A percentile compares a stretch with the other conserved stretches of the same genome.
Evolutionary conservation across 2,888 invertebrate species (phyloP).

Genomic region (Fragum sueziense): DNA sequence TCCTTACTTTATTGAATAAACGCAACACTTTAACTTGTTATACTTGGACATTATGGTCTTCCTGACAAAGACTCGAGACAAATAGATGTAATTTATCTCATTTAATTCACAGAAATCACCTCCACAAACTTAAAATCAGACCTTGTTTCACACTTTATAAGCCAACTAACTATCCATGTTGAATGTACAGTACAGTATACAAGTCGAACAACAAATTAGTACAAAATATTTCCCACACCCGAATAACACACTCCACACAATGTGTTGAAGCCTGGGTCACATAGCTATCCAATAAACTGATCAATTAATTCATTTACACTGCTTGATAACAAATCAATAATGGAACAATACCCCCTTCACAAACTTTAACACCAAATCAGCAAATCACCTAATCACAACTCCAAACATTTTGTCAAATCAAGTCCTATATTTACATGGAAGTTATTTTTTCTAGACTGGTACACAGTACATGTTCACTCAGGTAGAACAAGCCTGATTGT

Average conservation of each 20-base stretch:
- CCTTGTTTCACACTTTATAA: too few relatives aligned
- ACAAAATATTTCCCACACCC: background rate
- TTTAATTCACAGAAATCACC: too few relatives aligned
- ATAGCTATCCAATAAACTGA: constrained; percentile 7
- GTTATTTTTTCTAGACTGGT: constrained; percentile 45
- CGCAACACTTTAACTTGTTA: constrained; percentile 3
- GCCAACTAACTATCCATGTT: too few relatives aligned
- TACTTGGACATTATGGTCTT: background rate
- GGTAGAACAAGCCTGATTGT: constrained; percentile 55
- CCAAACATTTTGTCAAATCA: constrained; percentile 1
- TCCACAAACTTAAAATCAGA: too few relatives aligned
- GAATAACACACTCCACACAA: background rate
- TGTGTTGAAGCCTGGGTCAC: constrained; percentile 22
- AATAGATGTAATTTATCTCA: too few relatives aligned
- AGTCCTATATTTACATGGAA: constrained; percentile 35
- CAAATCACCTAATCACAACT: background rate
- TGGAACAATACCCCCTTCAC: constrained; percentile 25
- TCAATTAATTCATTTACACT: constrained; percentile 24
- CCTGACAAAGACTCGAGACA: background rate
- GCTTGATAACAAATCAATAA: constrained; percentile 38
- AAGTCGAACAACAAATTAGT: too few relatives aligned
- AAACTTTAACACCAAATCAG: background rate
- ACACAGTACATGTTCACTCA: constrained; percentile 49
- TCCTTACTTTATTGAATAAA: constrained; percentile 22
- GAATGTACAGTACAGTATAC: too few relatives aligned